Evolutionary conservation across 2,888 invertebrate species (phyloP).

Genomic region (Conops quadrifasciatus): DNA sequence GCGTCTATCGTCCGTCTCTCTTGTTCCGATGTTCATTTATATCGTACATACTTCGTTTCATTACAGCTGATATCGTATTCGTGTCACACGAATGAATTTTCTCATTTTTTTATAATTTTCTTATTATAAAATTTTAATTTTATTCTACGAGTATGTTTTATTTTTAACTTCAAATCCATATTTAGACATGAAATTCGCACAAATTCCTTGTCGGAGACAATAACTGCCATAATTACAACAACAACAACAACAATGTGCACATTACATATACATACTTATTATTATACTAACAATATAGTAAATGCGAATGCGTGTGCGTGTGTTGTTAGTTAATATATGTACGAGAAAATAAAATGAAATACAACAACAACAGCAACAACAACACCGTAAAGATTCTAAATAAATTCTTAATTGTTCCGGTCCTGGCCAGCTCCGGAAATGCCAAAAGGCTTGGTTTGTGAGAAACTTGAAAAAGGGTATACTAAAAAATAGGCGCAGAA

Average conservation of each 20-base stretch:
- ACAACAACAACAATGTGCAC: background rate
- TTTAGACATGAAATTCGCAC: slow-evolving; percentile 35
- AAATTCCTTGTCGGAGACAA: background rate
- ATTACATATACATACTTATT: too few relatives aligned
- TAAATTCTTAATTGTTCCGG: too few relatives aligned
- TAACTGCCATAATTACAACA: background rate
- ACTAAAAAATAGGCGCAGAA: too few relatives aligned
- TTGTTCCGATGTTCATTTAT: background rate
- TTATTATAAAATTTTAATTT: slow-evolving; percentile 12
- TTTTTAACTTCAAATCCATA: slow-evolving; percentile 30
- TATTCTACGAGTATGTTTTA: background rate
- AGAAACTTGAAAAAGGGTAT: too few relatives aligned
- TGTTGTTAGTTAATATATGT: background rate
- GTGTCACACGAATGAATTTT: slow-evolving; percentile 19
- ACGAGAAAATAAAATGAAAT: too few relatives aligned
- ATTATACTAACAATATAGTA: too few relatives aligned
- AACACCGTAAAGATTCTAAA: too few relatives aligned
- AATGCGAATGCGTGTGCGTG: background rate
- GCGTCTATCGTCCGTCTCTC: background rate
- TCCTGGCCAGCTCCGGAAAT: too few relatives aligned
- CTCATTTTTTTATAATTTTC: too few relatives aligned
- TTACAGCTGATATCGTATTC: slow-evolving; percentile 18
- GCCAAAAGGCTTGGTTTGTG: too few relatives aligned
- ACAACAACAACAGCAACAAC: too few relatives aligned
- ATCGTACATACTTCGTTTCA: background rate